Evolutionary conservation across 35 echinoderm and acorn worm species (phyloP).

Genomic region (Acanthaster planci): DNA sequence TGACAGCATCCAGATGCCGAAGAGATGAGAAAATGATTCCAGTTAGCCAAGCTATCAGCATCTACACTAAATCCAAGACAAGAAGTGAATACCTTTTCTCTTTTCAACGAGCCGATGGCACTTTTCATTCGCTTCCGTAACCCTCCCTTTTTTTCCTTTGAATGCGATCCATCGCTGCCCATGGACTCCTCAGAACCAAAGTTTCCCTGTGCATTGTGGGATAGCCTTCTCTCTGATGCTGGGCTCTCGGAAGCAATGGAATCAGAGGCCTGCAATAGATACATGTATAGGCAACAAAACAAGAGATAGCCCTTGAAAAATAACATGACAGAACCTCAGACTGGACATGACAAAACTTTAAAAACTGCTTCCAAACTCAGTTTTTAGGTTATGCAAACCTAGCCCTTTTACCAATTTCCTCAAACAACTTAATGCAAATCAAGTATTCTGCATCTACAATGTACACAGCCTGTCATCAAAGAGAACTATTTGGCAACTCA

Average conservation of each 20-base stretch:
- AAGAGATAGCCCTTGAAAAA: neutral
- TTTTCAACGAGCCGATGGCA: neutral
- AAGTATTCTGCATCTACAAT: neutral
- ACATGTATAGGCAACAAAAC: neutral
- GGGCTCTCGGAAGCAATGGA: conserved; percentile 19
- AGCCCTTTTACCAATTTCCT: neutral
- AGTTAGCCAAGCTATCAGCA: too few relatives aligned
- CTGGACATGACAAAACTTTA: neutral
- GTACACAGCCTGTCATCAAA: neutral
- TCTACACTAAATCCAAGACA: too few relatives aligned
- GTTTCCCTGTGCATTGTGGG: neutral
- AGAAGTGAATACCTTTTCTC: neutral
- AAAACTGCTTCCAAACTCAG: neutral
- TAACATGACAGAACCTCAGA: neutral
- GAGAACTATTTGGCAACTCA: neutral
- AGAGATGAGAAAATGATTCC: too few relatives aligned
- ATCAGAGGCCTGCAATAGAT: conserved; percentile 24
- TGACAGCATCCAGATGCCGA: too few relatives aligned
- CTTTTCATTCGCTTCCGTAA: neutral
- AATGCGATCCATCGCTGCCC: neutral
- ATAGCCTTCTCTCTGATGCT: neutral
- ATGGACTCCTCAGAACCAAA: neutral
- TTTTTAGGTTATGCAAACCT: neutral
- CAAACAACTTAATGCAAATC: neutral
- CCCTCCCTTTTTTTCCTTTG: neutral